Evolutionary conservation across 2,888 invertebrate genomes (phyloP).

Genomic region (Xestia sexstrigata): DNA sequence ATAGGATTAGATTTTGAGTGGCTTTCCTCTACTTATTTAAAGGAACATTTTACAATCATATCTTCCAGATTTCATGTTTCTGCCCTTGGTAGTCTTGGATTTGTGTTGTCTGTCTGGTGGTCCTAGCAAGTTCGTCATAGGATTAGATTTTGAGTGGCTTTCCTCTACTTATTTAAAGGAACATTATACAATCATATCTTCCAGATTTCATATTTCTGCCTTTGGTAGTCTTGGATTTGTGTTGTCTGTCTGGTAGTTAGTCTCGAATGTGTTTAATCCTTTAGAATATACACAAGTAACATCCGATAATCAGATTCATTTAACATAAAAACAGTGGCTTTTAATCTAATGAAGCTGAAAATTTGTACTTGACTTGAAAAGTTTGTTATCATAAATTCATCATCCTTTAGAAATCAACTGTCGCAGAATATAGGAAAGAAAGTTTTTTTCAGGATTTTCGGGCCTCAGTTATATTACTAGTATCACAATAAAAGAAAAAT

Average conservation of each 20-base stretch:
- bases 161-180: neutral
- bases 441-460: neutral
- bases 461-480: too few species aligned
- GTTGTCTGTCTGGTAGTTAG: neutral
- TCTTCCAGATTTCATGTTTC: slow-evolving; percentile 18
- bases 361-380: neutral
- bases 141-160: neutral
- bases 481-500: too few species aligned
- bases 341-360: neutral
- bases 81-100: neutral
- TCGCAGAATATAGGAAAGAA: neutral
- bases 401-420: neutral
- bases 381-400: neutral
- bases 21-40: neutral
- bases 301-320: neutral
- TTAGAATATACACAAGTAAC: neutral
- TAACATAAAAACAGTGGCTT: neutral
- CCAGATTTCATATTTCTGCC: slow-evolving; percentile 18
- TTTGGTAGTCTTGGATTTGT: neutral
- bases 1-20: neutral
- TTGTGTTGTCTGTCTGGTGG: neutral
- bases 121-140: rapidly evolving
- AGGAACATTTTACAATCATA: neutral
- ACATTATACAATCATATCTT: neutral
- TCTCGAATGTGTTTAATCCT: neutral